Conservation (phyloP, 2,888 invertebrate species). For the Lasiommata megera region DNA sequence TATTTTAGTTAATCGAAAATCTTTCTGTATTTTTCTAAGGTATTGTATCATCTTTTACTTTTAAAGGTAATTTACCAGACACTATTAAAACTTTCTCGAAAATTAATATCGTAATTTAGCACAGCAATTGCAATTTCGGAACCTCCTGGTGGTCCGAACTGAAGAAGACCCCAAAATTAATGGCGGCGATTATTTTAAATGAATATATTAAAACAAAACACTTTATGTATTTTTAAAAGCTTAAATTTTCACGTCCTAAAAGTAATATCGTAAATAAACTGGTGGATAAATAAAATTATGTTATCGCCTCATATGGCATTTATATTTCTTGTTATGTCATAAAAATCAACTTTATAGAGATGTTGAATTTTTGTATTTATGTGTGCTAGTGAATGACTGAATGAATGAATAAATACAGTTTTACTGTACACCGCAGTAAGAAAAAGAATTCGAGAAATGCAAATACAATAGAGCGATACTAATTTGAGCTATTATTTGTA, state of each 20-base stretch:
- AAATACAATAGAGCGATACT: too few relatives aligned
- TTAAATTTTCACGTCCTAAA: conserved; percentile 20
- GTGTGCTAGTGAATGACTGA: too few relatives aligned
- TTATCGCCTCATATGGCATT: conserved; percentile 21
- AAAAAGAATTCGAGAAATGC: too few relatives aligned
- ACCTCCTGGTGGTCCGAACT: conserved; percentile 38
- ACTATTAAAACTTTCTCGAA: conserved; percentile 14
- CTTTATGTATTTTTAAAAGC: conserved; percentile 16
- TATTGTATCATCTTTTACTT: too few relatives aligned
- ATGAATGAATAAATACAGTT: too few relatives aligned
- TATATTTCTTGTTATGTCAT: conserved; percentile 20
- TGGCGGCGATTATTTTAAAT: conserved; percentile 29
- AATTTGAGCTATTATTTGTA: too few relatives aligned
- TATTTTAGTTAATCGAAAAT: too few relatives aligned
- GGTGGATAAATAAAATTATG: conserved; percentile 23
- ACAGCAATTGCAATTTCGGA: conserved; percentile 35
- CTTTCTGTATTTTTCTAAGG: too few relatives aligned
- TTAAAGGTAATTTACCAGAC: neutral
- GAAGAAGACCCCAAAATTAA: conserved; percentile 28
- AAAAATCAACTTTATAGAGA: conserved; percentile 12
- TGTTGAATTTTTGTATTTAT: conserved; percentile 6
- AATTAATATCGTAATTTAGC: conserved; percentile 12
- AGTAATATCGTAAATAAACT: conserved; percentile 16
- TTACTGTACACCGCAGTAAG: too few relatives aligned
- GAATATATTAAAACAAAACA: conserved; percentile 28